phyloP scores from a whole-genome alignment of 2,797 vertebrate genomes.

The Hypotaenidia philippensis region DNA sequence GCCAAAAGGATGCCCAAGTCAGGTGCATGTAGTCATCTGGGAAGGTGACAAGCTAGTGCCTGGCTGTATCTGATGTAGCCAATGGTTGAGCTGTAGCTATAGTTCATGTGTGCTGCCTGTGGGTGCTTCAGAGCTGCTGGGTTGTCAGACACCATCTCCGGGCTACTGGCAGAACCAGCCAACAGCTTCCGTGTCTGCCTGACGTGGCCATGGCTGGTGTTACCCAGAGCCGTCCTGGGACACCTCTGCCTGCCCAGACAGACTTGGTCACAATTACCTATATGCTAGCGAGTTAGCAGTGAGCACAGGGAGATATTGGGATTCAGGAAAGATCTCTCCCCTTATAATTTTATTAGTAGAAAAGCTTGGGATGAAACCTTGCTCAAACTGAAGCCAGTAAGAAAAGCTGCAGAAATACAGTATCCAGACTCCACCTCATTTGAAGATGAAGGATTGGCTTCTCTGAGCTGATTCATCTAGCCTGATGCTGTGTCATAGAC shows the following conservation, averaged over 20 bases:
- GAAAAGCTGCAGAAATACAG: background rate
- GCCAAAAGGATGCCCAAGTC: background rate
- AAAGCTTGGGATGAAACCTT: background rate
- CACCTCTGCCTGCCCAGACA: background rate
- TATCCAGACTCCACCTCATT: background rate
- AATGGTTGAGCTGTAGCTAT: background rate
- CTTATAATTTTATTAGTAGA: background rate
- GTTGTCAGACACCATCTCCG: background rate
- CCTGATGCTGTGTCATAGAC: background rate
- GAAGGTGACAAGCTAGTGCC: background rate
- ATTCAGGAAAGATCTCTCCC: background rate
- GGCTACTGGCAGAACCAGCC: background rate
- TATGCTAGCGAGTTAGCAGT: background rate
- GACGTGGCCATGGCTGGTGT: accelerated
- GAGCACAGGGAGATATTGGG: background rate
- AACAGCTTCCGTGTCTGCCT: background rate
- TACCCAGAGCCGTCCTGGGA: background rate
- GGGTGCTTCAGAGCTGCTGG: background rate
- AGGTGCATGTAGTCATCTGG: background rate
- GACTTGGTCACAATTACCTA: accelerated
- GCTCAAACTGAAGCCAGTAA: background rate
- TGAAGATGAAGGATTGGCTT: background rate
- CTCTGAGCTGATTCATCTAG: background rate
- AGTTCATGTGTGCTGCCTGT: background rate
- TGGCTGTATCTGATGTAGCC: accelerated